A percentile compares a stretch with the other conserved stretches of the same genome.
Evolutionary conservation across 2,888 invertebrate species (phyloP).

Genomic region (Noctua comes): DNA sequence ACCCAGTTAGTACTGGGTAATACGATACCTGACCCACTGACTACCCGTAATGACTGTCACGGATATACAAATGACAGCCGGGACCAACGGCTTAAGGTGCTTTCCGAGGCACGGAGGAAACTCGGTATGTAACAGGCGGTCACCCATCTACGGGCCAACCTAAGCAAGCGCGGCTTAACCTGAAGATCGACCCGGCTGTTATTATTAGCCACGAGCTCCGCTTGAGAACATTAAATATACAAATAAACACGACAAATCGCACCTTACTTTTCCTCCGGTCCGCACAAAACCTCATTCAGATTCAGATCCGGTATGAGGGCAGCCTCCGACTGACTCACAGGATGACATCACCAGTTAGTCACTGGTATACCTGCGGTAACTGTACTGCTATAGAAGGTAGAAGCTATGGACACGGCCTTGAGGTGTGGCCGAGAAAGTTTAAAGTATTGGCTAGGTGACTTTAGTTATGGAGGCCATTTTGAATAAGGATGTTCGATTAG

Average conservation of each 20-base stretch:
- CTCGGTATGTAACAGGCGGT: no score
- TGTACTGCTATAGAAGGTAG: conserved; percentile 4
- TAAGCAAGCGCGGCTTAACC: no score
- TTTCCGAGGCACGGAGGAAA: no score
- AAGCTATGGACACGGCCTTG: conserved; percentile 31
- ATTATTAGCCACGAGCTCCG: no score
- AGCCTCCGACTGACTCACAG: conserved; percentile 59
- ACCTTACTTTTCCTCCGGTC: conserved; percentile 22
- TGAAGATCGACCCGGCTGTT: no score
- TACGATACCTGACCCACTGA: no score
- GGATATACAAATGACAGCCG: no score
- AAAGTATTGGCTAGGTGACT: background rate
- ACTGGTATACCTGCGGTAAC: conserved; percentile 12
- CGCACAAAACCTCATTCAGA: conserved; percentile 40
- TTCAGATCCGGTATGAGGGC: conserved; percentile 63
- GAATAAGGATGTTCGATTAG: conserved; percentile 1
- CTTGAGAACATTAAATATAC: background rate
- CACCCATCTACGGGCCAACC: no score
- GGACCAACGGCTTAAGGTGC: no score
- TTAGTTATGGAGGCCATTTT: background rate
- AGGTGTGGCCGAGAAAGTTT: conserved; percentile 49
- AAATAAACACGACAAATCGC: background rate
- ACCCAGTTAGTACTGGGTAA: no score
- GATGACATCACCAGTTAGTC: conserved; percentile 69
- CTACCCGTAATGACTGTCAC: no score